Conservation (phyloP, 2,797 vertebrate species). For the Platalea minor region DNA sequence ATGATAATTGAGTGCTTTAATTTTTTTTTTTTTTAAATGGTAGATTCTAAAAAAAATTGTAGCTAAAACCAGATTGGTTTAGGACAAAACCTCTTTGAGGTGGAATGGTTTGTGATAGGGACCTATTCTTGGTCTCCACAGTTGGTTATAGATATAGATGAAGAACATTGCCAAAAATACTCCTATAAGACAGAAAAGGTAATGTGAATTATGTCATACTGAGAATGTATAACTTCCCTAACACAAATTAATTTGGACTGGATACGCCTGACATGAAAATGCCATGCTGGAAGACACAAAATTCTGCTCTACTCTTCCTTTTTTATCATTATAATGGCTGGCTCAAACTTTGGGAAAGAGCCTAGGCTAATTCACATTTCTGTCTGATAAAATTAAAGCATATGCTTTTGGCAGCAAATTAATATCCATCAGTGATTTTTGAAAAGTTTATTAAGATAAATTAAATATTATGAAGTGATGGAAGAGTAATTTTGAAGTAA, state of each 20-base stretch:
- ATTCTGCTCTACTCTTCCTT: background rate
- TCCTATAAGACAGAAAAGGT: background rate
- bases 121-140: background rate
- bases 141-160: background rate
- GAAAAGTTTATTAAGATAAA: background rate
- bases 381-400: background rate
- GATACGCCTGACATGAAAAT: background rate
- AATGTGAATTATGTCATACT: background rate
- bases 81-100: background rate
- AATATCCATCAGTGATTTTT: background rate
- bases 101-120: background rate
- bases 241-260: background rate
- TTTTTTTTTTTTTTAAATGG: too few species aligned
- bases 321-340: background rate
- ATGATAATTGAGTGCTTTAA: background rate
- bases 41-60: too few species aligned
- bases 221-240: background rate
- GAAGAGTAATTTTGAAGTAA: background rate
- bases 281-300: background rate
- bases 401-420: background rate
- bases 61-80: background rate
- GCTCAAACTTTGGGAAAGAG: background rate
- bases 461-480: background rate
- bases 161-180: background rate
- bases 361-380: background rate